A percentile compares a stretch with the other conserved stretches of the same genome.
Evolutionary conservation across 2,797 vertebrate species (phyloP).

Genomic region (Sebastes taczanowskii): DNA sequence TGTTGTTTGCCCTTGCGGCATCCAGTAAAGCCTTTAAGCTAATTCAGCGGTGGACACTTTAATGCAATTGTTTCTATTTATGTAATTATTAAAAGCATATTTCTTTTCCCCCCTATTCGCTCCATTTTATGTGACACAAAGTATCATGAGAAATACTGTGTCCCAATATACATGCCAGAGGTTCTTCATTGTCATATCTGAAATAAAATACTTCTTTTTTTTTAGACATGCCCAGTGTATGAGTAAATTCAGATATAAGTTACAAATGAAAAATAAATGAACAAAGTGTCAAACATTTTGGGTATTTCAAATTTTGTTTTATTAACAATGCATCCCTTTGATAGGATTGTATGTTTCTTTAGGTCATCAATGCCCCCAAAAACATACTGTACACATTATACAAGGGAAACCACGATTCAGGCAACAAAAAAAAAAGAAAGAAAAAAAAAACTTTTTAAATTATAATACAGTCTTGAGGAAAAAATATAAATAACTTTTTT

Average conservation of each 20-base stretch:
- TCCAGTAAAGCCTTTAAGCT: background rate
- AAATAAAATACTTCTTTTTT: too few relatives aligned
- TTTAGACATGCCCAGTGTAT: background rate
- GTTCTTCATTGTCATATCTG: background rate
- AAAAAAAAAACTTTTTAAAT: conserved; percentile 91
- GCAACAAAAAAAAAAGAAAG: conserved; percentile 85
- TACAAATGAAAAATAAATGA: background rate
- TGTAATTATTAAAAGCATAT: background rate
- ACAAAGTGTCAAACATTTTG: conserved; percentile 8
- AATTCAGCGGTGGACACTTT: background rate
- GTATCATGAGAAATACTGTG: background rate
- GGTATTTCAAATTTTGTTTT: conserved; percentile 87
- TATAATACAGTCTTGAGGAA: conserved; percentile 95
- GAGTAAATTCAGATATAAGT: background rate
- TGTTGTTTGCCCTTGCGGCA: background rate
- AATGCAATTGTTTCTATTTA: background rate
- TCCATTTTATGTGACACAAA: background rate
- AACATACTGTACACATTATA: conserved; percentile 97
- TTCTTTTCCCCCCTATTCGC: background rate
- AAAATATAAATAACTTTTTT: conserved; percentile 98
- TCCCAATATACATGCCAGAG: background rate
- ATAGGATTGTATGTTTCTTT: conserved; percentile 92
- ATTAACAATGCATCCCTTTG: conserved; percentile 98
- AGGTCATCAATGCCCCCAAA: conserved; percentile 89
- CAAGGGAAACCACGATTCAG: conserved; percentile 89